phyloP scores from a whole-genome alignment of 2,888 invertebrate genomes.

The Subacronicta megacephala region DNA sequence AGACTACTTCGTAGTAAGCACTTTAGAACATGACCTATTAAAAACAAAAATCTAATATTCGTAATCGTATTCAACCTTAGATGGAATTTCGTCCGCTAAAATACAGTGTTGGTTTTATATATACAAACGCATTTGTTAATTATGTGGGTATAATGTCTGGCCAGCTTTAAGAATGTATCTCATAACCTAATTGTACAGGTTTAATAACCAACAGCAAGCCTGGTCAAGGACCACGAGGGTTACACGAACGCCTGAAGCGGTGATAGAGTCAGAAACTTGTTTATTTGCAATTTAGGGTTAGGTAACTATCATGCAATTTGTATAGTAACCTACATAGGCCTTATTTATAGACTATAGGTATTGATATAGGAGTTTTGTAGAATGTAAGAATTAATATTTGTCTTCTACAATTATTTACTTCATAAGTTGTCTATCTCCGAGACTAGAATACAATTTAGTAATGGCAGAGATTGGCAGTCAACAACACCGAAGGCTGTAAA shows the following conservation, averaged over 20 bases:
- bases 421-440: conserved; percentile 13
- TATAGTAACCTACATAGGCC: conserved; percentile 12
- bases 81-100: no score
- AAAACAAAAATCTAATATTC: no score
- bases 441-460: conserved; percentile 39
- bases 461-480: conserved; percentile 36
- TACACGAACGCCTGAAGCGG: conserved; percentile 29
- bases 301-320: conserved; percentile 34
- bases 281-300: conserved; percentile 32
- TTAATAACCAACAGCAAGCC: conserved; percentile 15
- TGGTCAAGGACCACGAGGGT: conserved; percentile 40
- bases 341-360: conserved; percentile 3
- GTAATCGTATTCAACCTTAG: no score
- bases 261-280: conserved; percentile 32
- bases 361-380: no score
- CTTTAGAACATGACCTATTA: no score
- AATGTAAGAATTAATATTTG: no score
- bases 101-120: no score
- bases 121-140: no score
- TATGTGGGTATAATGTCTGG: not conserved
- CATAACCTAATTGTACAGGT: conserved; percentile 1
- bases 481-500: conserved; percentile 46
- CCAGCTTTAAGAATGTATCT: not conserved
- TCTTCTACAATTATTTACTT: no score
- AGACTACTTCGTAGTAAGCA: no score